These are phyloP conservation scores for Diploptera punctata DNA, from an alignment of 2,888 invertebrate species.

Conservation along the genomic window DNA sequence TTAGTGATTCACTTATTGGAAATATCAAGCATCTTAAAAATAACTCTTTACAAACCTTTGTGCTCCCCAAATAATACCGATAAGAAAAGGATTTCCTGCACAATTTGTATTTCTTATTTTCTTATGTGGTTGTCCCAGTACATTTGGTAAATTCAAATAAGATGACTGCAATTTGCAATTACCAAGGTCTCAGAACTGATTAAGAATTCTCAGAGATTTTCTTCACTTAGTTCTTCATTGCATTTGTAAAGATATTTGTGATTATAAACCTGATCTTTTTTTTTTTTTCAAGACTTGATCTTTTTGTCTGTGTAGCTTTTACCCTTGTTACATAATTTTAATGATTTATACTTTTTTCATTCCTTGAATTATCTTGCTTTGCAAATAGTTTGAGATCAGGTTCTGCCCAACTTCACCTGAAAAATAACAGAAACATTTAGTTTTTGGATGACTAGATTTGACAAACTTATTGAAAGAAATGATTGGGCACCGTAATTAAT, in stretches of 20 bases:
- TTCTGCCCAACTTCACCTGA: background rate
- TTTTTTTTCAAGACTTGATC: background rate
- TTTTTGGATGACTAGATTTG: background rate
- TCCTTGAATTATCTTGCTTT: background rate
- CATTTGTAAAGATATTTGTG: background rate
- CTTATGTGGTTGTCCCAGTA: background rate
- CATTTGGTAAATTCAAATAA: background rate
- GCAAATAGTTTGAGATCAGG: background rate
- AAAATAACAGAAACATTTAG: background rate
- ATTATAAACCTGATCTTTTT: background rate
- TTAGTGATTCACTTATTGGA: background rate
- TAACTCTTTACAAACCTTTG: background rate
- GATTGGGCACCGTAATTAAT: background rate
- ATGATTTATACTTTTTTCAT: background rate
- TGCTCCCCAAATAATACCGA: background rate
- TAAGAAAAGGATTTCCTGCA: background rate
- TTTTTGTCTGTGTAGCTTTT: background rate
- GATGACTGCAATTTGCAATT: background rate
- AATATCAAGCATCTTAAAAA: background rate
- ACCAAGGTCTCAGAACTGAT: background rate
- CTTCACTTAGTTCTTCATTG: background rate
- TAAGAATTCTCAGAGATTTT: background rate
- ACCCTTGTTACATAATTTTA: background rate
- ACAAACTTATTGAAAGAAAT: background rate
- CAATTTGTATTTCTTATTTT: background rate